Conservation (phyloP, 2,888 invertebrate species). For the Hyposoter didymator region DNA sequence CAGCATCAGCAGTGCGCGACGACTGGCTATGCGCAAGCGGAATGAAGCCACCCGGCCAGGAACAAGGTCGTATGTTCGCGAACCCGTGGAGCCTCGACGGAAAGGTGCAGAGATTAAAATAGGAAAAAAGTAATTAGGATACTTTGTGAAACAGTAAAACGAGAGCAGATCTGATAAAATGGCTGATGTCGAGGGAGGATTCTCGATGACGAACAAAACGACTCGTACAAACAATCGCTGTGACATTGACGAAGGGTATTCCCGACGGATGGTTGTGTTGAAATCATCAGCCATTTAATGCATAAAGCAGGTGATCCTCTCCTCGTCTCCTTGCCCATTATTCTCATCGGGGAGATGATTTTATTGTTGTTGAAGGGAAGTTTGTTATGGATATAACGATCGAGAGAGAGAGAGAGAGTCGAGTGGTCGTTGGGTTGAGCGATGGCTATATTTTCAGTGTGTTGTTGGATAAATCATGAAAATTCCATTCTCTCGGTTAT, state of each 20-base stretch:
- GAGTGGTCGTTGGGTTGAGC: background rate
- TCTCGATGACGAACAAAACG: background rate
- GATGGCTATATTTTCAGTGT: background rate
- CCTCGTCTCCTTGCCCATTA: conserved; percentile 20
- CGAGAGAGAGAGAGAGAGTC: background rate
- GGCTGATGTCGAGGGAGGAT: background rate
- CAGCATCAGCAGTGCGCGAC: background rate
- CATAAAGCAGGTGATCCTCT: conserved; percentile 23
- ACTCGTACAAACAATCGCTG: conserved; percentile 18
- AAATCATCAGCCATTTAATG: conserved; percentile 50
- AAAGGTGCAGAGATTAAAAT: background rate
- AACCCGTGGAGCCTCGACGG: background rate
- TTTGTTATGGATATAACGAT: conserved; percentile 15
- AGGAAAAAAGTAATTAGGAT: background rate
- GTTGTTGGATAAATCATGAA: conserved; percentile 58
- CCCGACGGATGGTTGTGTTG: conserved; percentile 42
- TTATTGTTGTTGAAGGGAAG: conserved; percentile 17
- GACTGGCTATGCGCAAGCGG: background rate
- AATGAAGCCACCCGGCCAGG: background rate
- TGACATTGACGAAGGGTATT: conserved; percentile 27
- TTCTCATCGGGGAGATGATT: conserved; percentile 40
- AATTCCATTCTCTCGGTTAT: conserved; percentile 51
- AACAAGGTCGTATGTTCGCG: background rate
- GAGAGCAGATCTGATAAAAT: background rate
- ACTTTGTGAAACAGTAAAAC: background rate